Conservation (phyloP, 2,797 vertebrate genomes). For the Chrysocyon brachyurus region DNA sequence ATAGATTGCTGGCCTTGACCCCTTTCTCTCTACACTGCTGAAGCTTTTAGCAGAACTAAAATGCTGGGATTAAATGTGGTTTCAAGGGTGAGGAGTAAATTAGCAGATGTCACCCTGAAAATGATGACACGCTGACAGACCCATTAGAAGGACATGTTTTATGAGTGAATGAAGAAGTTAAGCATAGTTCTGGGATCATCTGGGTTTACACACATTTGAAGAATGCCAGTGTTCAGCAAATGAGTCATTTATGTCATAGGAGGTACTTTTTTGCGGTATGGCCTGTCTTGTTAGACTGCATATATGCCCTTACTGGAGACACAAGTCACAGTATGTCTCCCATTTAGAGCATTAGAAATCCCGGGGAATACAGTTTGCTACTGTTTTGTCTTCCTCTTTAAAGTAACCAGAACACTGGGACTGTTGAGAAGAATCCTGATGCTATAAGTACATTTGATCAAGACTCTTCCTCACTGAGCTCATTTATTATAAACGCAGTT, state of each 20-base stretch:
- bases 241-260: conserved; percentile 68
- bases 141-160: conserved; percentile 73
- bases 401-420: background rate
- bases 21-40: conserved; percentile 59
- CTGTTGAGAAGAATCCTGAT: background rate
- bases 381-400: conserved; percentile 35
- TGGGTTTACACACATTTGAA: conserved; percentile 75
- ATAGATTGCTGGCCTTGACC: conserved; percentile 70
- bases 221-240: conserved; percentile 70
- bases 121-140: conserved; percentile 73
- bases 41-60: conserved; percentile 80
- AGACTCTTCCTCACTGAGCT: background rate
- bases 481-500: background rate
- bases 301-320: conserved; percentile 14
- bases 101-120: conserved; percentile 76
- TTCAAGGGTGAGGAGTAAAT: conserved; percentile 79
- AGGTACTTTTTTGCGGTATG: conserved; percentile 43
- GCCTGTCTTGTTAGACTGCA: conserved; percentile 55
- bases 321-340: conserved; percentile 42
- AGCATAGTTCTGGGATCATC: conserved; percentile 68
- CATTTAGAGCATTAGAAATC: conserved; percentile 20
- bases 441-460: background rate
- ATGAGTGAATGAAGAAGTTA: conserved; percentile 75
- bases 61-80: conserved; percentile 60
- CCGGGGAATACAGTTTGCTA: background rate